phyloP scores from a whole-genome alignment of 2,797 vertebrate genomes.

The Leptoclinus maculatus region DNA sequence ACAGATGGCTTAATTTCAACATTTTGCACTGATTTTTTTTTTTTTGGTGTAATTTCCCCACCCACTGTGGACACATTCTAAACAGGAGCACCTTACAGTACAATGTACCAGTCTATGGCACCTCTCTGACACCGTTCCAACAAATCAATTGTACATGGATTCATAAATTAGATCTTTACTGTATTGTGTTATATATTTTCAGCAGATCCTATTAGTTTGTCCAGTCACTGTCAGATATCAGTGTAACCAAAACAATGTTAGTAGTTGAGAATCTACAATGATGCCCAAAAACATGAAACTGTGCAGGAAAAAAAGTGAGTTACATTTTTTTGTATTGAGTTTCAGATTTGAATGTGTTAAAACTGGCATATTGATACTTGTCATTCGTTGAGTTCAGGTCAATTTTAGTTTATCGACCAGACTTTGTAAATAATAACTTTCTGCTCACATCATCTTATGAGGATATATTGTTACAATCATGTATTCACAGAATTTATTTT shows the following conservation, averaged over 20 bases:
- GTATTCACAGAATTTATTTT: constrained; percentile 1
- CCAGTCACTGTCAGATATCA: not conserved
- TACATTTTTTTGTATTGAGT: not conserved
- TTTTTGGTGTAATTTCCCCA: not conserved
- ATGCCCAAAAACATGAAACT: not conserved
- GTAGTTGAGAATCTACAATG: not conserved
- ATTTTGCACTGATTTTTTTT: not conserved
- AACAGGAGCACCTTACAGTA: not conserved
- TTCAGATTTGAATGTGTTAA: not conserved
- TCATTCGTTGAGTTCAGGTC: not conserved
- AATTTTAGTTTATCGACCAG: not conserved
- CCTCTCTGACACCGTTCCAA: no score
- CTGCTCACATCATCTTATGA: not conserved
- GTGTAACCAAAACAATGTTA: not conserved
- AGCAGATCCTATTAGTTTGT: not conserved
- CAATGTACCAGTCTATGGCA: not conserved
- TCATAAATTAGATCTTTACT: not conserved
- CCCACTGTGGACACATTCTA: not conserved
- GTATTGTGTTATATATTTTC: not conserved
- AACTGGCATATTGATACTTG: not conserved
- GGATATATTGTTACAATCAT: not conserved
- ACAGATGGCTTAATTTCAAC: not conserved
- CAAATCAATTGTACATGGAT: not conserved
- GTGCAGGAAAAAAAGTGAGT: no score
- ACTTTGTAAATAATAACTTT: not conserved